Base-by-base conservation (phyloP, 2,797 vertebrate species). In the Buceros bicornis region DNA sequence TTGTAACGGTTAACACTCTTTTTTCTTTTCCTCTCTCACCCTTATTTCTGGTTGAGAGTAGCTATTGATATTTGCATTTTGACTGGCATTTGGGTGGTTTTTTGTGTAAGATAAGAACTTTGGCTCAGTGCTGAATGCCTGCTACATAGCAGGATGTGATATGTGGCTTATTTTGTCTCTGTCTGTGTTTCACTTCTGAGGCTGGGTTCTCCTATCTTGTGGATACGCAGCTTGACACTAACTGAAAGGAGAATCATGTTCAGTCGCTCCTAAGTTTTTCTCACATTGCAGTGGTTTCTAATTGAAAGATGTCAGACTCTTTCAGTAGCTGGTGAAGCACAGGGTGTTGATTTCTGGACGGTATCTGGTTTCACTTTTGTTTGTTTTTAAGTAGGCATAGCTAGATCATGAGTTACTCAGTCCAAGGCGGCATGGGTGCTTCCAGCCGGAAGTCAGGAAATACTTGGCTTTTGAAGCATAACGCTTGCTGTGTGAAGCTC, bases 391-490 rank as follows among this genome's bases (percentile, higher is more conserved):
- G 11, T 26, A 47, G 40, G 8, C 14, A 1, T n/a, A 74, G 54
- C 16, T 78, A 43, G 70, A 42, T 81, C 13, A 1, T 60, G 60
- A 93, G 1, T 53, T 87, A 60, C 73, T 92, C 73, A 94, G 90
- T 48, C 45, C 1, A 0, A 58, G 67, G 82, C 70, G 72, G 33
- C 0, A 1, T 1, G 21, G 43, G 53, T 48, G 15, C 90, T 92
- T 77, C 92, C 91, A 92, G 72, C 69, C 47, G 3, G 0, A 19
- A 20, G 85, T 61, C 80, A 95, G 91, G 91, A 91, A 95, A 67
- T 62, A 11, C 85, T 94, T 97, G 80, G 43, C 77, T 84, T 97
- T 89, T 86, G 87, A 97, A 97, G 89, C 77, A 4, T 94, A 96
- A 96, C 16, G 19, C 95, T 86, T 87, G 16, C 84, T 85, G 72